Base-by-base conservation (phyloP, 2,113 vertebrate species). In the Percina caprodes region DNA sequence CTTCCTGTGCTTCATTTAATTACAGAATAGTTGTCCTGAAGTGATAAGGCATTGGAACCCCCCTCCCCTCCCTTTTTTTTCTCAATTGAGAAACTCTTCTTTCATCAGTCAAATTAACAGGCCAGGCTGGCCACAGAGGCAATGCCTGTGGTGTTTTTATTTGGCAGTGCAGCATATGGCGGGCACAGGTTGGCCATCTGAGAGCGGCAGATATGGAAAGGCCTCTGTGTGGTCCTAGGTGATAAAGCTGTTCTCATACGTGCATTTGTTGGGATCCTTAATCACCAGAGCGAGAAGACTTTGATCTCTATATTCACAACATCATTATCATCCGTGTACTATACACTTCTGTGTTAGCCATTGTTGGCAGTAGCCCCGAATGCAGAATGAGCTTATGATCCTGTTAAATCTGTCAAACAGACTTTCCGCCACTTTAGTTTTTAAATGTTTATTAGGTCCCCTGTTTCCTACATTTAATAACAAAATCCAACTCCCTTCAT, bases 251-350 rank as follows among this genome's bases (percentile, higher is more conserved):
- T 92, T 86, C 79, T 83, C 84, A 65, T 81, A 86, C 85, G 80
- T 80, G 80, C 79, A 83, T 90, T 91, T 91, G 91, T 92, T 91
- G 79, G 90, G 82, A 90, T 49, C 79, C 88, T 79, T 91, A 92
- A 92, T 92, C 83, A 76, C 79, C 70, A 55, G 80, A 79, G 80
- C 69, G 51, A 69, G 84, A 80, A 86, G 74, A 89, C 91, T 91
- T 91, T 91, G 87, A 93, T 94, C 90, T 92, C 90, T 91, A 80
- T 91, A 88, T 92, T 93, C 88, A 88, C 89, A 89, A 81, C 89
- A 86, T 91, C 79, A 91, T 93, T 92, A 88, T 93, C 80, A 79
- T 88, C 74, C 87, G 74, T 82, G 90, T 79, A 72, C 84, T 79
- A 78, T 82, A 78, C 88, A 66, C 84, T 74, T 76, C 67, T 71